Base-by-base conservation (phyloP, 92 coral and sea anemone species). In the Isaurus tuberculatus region DNA sequence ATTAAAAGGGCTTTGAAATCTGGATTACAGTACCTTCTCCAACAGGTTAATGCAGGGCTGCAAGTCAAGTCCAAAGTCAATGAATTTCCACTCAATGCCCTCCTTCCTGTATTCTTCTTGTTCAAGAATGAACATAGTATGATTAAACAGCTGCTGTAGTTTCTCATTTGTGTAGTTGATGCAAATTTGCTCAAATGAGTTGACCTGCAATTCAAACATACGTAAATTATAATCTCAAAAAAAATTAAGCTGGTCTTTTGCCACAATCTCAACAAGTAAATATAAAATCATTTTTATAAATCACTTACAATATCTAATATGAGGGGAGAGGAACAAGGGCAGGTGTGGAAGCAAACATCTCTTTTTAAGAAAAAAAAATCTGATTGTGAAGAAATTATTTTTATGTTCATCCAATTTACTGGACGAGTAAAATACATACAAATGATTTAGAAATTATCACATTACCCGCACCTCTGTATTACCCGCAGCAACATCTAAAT, bases 101-200 rank as follows among this genome's bases (percentile, higher is more conserved):
- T 96, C 98, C 57, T 94, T 96, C 69, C 98, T 90, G 90, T 95
- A 95, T 79, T 95, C 98, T 81, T 95, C 98, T 95, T 95, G 99
- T 61, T 96, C 99, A 81, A 96, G 86, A 79, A 96, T 90, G 81
- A 96, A 96, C 99, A 96, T 96, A 79, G 99, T 96, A 86, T 96
- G 99, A 67, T 96, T 96, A 86, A 96, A 96, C 55, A 96, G 94
- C 70, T 96, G 99, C 72, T 96, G 99, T 10, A 96, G 92, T 69
- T 96, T 96, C 84, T 96, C 99, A 46, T 96, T 96, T 68, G 99
- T 96, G 91, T 94, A 96, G 91, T 96, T 96, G 87, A 96, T 96
- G 80, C 99, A 96, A 65, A 96, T 86, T 77, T 96, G 99, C 40
- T 96, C 99, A 92, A 96, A 96, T 61, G 99, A 96, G 91, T 96